Percentiles rank a stretch among this genome's conserved stretches.
Evolutionary conservation across 1,140 invertebrate genomes (phyloP).

Genomic region (Vollenhovia emeryi): DNA sequence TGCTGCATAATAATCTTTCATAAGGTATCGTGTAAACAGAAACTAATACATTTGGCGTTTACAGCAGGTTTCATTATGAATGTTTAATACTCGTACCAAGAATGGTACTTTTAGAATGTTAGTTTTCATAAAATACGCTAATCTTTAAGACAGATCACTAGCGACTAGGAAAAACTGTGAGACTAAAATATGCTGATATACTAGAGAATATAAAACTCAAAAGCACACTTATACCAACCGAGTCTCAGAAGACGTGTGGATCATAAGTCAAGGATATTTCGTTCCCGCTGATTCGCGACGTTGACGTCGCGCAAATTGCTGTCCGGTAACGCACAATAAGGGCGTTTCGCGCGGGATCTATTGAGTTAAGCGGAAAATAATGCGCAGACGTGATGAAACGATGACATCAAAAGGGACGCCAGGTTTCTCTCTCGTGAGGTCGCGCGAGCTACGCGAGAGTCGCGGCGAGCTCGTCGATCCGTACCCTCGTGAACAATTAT

Average conservation of each 20-base stretch:
- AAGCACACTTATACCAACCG: not conserved
- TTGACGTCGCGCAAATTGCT: slow-evolving; percentile 53
- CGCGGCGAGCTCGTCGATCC: slow-evolving; percentile 32
- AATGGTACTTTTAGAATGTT: not conserved
- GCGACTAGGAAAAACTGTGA: not conserved
- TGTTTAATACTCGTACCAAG: not conserved
- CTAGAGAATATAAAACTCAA: slow-evolving; percentile 19
- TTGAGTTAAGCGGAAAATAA: slow-evolving; percentile 52
- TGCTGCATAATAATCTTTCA: not conserved
- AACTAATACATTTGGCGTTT: not conserved
- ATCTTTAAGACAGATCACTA: not conserved
- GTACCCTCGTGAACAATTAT: slow-evolving; percentile 77
- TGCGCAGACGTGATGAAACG: slow-evolving; percentile 38
- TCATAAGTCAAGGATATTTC: slow-evolving; percentile 48
- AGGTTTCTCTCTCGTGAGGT: slow-evolving; percentile 22
- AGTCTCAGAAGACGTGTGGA: slow-evolving; percentile 22
- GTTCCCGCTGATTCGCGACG: slow-evolving; percentile 40
- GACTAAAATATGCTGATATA: slow-evolving; percentile 20
- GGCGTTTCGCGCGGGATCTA: slow-evolving; percentile 49
- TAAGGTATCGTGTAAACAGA: not conserved
- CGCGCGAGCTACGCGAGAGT: not conserved
- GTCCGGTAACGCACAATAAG: slow-evolving; percentile 48
- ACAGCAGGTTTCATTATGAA: not conserved
- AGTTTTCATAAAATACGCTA: slow-evolving; percentile 1
- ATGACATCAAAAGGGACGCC: slow-evolving; percentile 49